A percentile compares a stretch with the other conserved stretches of the same genome.
Evolutionary conservation across 2,797 vertebrate species (phyloP).

Genomic region (Sebastiscus tertius): DNA sequence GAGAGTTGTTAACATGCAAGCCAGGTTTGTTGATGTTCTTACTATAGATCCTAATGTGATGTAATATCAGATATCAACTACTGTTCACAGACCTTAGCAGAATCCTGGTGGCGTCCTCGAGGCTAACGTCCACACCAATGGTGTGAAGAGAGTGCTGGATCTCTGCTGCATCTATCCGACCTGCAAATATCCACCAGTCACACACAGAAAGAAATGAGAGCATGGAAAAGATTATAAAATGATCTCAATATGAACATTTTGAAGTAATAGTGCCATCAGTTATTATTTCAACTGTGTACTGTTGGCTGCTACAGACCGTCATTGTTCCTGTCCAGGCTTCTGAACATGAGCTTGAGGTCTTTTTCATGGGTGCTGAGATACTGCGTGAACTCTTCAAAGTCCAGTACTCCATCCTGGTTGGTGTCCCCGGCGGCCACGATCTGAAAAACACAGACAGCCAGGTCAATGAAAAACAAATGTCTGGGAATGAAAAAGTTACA

Average conservation of each 20-base stretch:
- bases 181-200: conserved; percentile 67
- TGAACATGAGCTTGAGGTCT: conserved; percentile 89
- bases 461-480: not conserved
- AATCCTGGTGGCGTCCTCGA: conserved; percentile 87
- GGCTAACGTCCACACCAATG: conserved; percentile 86
- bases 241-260: not conserved
- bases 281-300: not conserved
- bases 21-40: not conserved
- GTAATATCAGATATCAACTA: not conserved
- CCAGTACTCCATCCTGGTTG: conserved; percentile 85
- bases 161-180: conserved; percentile 88
- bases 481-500: not conserved
- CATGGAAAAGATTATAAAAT: not conserved
- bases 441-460: conserved; percentile 70
- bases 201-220: not conserved
- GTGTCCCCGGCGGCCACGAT: conserved; percentile 82
- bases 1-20: not conserved
- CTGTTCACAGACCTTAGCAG: conserved; percentile 84
- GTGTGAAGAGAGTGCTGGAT: conserved; percentile 88
- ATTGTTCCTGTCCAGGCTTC: conserved; percentile 88
- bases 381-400: conserved; percentile 88
- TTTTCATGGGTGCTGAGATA: conserved; percentile 88
- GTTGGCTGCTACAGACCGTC: conserved; percentile 80
- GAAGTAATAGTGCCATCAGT: not conserved
- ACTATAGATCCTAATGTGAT: not conserved